These are phyloP conservation scores for Thalassoma bifasciatum DNA, from an alignment of 2,113 vertebrate genomes.

Conservation along the genomic window DNA sequence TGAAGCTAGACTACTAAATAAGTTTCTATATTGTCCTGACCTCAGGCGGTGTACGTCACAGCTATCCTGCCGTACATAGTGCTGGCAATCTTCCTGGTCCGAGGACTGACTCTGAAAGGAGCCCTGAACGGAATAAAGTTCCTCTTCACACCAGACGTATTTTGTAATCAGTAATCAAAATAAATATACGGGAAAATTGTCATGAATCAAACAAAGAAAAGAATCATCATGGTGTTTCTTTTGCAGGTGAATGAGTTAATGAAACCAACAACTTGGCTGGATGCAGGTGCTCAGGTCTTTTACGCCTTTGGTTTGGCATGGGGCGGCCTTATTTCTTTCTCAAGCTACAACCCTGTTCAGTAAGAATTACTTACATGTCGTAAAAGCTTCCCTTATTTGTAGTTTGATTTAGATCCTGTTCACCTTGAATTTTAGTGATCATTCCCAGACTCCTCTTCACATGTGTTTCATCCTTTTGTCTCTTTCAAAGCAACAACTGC, in stretches of 20 bases:
- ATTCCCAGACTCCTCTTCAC: neutral
- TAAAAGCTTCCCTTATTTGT: neutral
- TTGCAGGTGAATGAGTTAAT: constrained; percentile 86
- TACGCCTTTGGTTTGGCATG: constrained; percentile 92
- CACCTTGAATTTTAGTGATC: neutral
- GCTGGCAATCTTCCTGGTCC: constrained; percentile 91
- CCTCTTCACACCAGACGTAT: constrained; percentile 92
- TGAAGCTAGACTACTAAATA: too few relatives aligned
- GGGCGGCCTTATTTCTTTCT: constrained; percentile 95
- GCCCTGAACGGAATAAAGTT: constrained; percentile 86
- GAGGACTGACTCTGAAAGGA: constrained; percentile 91
- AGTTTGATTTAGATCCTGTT: neutral
- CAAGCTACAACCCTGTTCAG: constrained; percentile 95
- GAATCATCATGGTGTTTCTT: neutral
- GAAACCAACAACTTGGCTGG: constrained; percentile 90
- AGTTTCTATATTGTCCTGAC: neutral
- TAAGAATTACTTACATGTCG: constrained; percentile 75
- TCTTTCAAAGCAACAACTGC: constrained; percentile 89
- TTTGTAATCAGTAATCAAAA: constrained; percentile 18
- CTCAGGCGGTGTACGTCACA: constrained; percentile 92
- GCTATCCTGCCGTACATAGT: constrained; percentile 92
- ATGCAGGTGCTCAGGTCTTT: constrained; percentile 93
- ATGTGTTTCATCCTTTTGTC: neutral
- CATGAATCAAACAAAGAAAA: neutral
- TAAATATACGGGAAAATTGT: neutral